Evolutionary conservation across 1,140 invertebrate species (phyloP), one percentile per base, ranked within the genome.

Genomic region (Drosophila ananassae): DNA sequence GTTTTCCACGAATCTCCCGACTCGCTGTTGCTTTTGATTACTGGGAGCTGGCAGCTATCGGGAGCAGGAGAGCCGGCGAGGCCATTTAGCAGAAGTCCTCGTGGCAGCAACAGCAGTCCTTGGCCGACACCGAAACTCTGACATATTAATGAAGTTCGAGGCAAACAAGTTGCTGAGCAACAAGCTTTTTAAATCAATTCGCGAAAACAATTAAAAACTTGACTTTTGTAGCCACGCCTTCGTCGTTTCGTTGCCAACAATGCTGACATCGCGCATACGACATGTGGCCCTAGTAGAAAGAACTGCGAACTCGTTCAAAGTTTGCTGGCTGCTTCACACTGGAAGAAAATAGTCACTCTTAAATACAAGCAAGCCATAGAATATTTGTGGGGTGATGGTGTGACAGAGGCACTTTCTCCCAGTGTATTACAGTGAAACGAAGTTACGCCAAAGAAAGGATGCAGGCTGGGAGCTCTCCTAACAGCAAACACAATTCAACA

Each of bases 191-290:
- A 85, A 83, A 85, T 87, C 81, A 85, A 83, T 83, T 84, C 77
- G 73, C 57, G 55, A 76, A 74, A 79, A 84, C 80, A 83, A 87
- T 85, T 85, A 87, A 85, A 73, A 87, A 81, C 77, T 87, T 87
- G 81, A 77, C 77, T 84, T 81, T 69, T 22, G 13, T 24, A 30
- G 44, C 34, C 51, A 57, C 51, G 52, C 51, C 51, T 13, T 12
- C 34, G 21, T 13, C 32, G n/a, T 21, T 47, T 21, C 47, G 1
- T 25, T 24, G 17, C 50, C n/a, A 39, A 32, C 21, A 68, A 25
- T 68, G 61, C 73, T 51, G 62, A 68, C 68, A 77, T 82, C 54
- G 74, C 79, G 61, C 62, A 74, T 78, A 74, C 74, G 79, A 57
- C 59, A 57, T 80, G 77, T 79, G 61, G 47, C 46, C 44, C 52